Base-by-base conservation (phyloP, 1,140 invertebrate species). In the Lysiphlebus fabarum region DNA sequence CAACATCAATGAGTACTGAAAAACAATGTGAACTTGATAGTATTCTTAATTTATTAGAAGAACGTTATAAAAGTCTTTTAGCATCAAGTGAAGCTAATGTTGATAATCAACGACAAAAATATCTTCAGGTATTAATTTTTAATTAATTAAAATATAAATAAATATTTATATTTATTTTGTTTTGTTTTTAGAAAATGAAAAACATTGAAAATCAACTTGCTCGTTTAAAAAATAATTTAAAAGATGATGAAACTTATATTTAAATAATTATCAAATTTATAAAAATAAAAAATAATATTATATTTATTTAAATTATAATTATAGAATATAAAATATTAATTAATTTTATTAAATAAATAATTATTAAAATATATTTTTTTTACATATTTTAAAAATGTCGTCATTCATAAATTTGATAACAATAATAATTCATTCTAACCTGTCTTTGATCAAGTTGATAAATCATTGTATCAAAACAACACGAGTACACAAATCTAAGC, bases 21-120 rank as follows among this genome's bases (percentile, higher is more conserved):
- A 65, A 65, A 49, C 63, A 65, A 44, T 62, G 43, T 33, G 63
- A 65, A 57, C 34, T 65, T 33, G 61, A 65, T 37, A 62, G 38
- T 42, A 36, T 62, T 5, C 53, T 59, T 10, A 49, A 40, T 26
- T 43, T 38, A 14, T 48, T 65, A 12, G 60, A 65, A 47, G 63
- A 62, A 41, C 53, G 60, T 34, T 65, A 65, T 49, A 65, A 59
- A 44, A 38, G 26, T 12, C 49, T 62, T 37, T 57, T 62, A 8
- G 57, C 61, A 47, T 53, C 57, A 0, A 58, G 40, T 9, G 63
- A 60, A 42, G 63, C 54, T 6, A 58, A 36, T 37, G 61, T 53
- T 5, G 61, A 56, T 36, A 62, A 47, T 49, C 63, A 65, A 41
- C 34, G 61, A 10, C 48, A 65, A 55, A 49, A 49, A 43, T 65